Evolutionary conservation across 2,888 invertebrate species (phyloP).

Genomic region (Pharmacophagus antenor): DNA sequence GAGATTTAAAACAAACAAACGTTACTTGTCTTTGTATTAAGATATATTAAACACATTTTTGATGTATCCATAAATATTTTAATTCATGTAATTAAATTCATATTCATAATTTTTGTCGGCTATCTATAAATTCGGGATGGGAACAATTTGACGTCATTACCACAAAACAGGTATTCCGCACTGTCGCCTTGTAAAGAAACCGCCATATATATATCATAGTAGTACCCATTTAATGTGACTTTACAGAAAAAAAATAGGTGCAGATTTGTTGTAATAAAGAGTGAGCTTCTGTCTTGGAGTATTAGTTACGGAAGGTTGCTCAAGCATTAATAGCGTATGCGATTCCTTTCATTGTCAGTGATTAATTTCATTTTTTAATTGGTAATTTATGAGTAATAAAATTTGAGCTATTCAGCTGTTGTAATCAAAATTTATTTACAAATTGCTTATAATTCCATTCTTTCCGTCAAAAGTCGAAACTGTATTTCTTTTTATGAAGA

Average conservation of each 20-base stretch:
- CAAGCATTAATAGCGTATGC: constrained; percentile 28
- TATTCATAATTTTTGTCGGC: constrained; percentile 55
- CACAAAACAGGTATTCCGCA: constrained; percentile 58
- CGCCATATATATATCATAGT: constrained; percentile 43
- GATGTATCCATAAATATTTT: constrained; percentile 54
- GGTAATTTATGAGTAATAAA: background rate
- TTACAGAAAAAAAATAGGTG: constrained; percentile 29
- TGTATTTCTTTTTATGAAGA: too few relatives aligned
- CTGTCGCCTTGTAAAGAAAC: constrained; percentile 50
- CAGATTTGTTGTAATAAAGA: constrained; percentile 29
- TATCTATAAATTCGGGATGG: constrained; percentile 47
- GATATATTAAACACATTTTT: constrained; percentile 41
- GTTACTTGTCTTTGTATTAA: background rate
- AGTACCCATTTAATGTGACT: constrained; percentile 29
- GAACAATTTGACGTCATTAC: constrained; percentile 64
- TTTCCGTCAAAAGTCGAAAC: too few relatives aligned
- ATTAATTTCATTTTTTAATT: background rate
- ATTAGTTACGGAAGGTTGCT: constrained; percentile 30
- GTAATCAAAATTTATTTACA: too few relatives aligned
- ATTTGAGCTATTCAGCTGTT: background rate
- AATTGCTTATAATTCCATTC: too few relatives aligned
- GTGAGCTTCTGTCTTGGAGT: constrained; percentile 24
- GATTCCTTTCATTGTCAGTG: constrained; percentile 27
- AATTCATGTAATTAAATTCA: constrained; percentile 51
- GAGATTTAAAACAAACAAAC: background rate